Evolutionary conservation across 2,113 vertebrate genomes (phyloP), one percentile per base, ranked within the genome.

Genomic region (Malurus elegans): DNA sequence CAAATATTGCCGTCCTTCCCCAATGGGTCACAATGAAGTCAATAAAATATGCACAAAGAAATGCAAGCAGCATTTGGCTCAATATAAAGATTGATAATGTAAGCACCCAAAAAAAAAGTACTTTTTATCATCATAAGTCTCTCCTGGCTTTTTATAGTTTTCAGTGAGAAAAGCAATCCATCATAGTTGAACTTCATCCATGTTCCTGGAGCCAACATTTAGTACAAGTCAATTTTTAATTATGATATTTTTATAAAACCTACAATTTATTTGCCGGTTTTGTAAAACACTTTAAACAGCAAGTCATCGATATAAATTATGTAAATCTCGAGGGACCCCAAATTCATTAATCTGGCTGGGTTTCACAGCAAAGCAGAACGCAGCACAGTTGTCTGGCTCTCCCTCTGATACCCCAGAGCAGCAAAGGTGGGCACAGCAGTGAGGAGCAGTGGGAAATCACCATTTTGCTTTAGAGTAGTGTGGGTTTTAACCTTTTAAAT

Each of bases 221-320:
- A 93, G 70, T 56, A 69, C 28, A 62, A 95, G 94, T 96, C 90
- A 92, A 92, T 92, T 90, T 96, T 95, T 95, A 97, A 97, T 96
- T 81, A 96, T 65, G 94, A 79, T 94, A 65, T 88, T 88, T 92
- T 90, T 73, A 90, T 71, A 90, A 95, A 93, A 58, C 44, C 70
- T 32, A 53, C 57, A 40, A 60, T 95, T 92, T 93, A 85, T 95
- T 90, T 96, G 81, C 93, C 44, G 83, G 38, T 72, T 94, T 74
- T 25, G 38, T 88, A 74, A 92, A 95, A 86, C 23, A 17, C 38
- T 96, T 92, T 88, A 54, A 95, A 73, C 83, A 94, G 25, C 29
- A 90, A 86, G 36, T 83, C 88, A 75, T 91, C 12, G 0, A 71
- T 92, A 56, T 81, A 92, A 95, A 86, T 90, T 90, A 92, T 66